Conservation (phyloP, 2,113 vertebrate species). For the Melanostigma gelatinosum region DNA sequence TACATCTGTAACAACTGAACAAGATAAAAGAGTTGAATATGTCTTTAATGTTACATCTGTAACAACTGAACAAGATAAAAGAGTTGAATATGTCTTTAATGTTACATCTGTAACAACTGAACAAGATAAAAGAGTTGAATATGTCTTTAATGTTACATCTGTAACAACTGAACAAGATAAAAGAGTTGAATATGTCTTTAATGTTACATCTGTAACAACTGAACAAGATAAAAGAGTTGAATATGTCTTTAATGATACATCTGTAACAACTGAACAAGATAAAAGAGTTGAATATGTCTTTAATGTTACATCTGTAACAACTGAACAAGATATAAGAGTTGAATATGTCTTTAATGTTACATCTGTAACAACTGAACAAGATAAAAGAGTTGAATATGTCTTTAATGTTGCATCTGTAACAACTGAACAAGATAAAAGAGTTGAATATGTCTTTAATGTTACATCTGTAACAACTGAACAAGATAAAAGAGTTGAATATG, state of each 20-base stretch:
- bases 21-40: constrained; percentile 35
- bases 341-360: neutral
- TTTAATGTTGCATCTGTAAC: constrained; percentile 15
- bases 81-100: neutral
- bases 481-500: constrained; percentile 27
- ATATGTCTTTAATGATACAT: neutral
- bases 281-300: neutral
- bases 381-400: neutral
- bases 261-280: constrained; percentile 61
- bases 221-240: constrained; percentile 53
- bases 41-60: neutral
- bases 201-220: constrained; percentile 18
- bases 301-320: constrained; percentile 18
- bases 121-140: constrained; percentile 52
- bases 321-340: constrained; percentile 53
- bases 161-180: constrained; percentile 61
- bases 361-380: constrained; percentile 60
- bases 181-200: neutral
- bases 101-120: constrained; percentile 21
- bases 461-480: constrained; percentile 47
- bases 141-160: neutral
- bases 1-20: constrained; percentile 44
- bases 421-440: constrained; percentile 54
- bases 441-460: neutral
- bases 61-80: constrained; percentile 60